phyloP scores from a whole-genome alignment of 2,797 vertebrate species.

The Urophycis tenuis region DNA sequence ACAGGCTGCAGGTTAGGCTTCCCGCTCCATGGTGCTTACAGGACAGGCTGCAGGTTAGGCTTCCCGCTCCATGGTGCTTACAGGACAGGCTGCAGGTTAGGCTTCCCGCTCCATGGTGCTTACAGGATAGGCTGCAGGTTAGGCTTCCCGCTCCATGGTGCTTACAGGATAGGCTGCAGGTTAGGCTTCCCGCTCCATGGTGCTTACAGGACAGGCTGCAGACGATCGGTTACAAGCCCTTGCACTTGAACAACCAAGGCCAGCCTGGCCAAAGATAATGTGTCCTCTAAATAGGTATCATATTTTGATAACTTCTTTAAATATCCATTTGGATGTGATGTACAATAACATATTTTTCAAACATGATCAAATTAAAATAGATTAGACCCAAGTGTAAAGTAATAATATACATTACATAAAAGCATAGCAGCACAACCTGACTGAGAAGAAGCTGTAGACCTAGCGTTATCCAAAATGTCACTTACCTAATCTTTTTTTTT shows the following conservation, averaged over 20 bases:
- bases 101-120: background rate
- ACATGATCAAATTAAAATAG: too few relatives aligned
- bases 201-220: background rate
- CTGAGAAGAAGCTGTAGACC: background rate
- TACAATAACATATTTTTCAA: background rate
- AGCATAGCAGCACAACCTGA: too few relatives aligned
- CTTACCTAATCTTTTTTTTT: background rate
- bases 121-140: background rate
- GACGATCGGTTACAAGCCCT: background rate
- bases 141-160: background rate
- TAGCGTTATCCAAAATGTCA: background rate
- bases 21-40: background rate
- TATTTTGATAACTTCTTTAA: too few relatives aligned
- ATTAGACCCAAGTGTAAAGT: too few relatives aligned
- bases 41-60: background rate
- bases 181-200: background rate
- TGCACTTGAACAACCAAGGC: background rate
- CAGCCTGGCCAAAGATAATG: background rate
- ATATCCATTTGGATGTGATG: too few relatives aligned
- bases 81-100: background rate
- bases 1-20: background rate
- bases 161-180: background rate
- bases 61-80: background rate
- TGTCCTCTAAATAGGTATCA: too few relatives aligned
- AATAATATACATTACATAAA: background rate